Percentiles rank a stretch among this genome's conserved stretches.
Conservation (phyloP, 2,113 vertebrate genomes). For the Haliaeetus leucogaster region DNA sequence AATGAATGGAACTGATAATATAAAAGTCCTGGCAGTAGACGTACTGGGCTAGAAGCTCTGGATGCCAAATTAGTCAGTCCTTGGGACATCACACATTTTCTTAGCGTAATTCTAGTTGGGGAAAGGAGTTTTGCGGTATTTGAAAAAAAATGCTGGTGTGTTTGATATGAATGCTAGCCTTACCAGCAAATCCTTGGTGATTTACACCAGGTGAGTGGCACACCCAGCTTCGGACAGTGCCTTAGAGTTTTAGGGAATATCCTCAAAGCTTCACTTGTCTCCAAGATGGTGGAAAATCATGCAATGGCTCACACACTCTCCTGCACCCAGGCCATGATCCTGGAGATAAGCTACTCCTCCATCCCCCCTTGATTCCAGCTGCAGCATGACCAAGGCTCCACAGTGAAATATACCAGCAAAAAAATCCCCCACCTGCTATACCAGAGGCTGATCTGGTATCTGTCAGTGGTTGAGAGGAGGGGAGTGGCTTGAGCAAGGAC, state of each 20-base stretch:
- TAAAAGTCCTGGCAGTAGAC: conserved; percentile 24
- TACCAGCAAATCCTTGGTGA: not conserved
- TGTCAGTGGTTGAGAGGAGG: fast-evolving
- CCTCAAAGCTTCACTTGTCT: not conserved
- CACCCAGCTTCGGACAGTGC: not conserved
- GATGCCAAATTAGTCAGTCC: conserved; percentile 34
- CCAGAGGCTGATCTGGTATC: not conserved
- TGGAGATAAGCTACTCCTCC: not conserved
- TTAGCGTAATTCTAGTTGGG: conserved; percentile 51
- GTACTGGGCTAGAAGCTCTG: not conserved
- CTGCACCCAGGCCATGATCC: not conserved
- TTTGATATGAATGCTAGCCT: not conserved
- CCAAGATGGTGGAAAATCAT: not conserved
- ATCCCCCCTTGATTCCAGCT: not conserved
- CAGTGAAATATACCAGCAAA: not conserved
- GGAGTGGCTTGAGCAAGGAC: not conserved
- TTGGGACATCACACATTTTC: conserved; percentile 11
- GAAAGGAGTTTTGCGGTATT: conserved; percentile 10
- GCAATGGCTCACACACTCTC: not conserved
- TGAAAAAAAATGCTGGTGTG: not conserved
- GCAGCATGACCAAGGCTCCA: not conserved
- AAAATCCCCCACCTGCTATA: not conserved
- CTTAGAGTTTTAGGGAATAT: not conserved
- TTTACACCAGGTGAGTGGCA: not conserved
- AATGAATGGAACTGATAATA: conserved; percentile 55